These are phyloP conservation scores for Rhopalosiphum maidis DNA, from an alignment of 1,140 invertebrate species.

Conservation along the genomic window DNA sequence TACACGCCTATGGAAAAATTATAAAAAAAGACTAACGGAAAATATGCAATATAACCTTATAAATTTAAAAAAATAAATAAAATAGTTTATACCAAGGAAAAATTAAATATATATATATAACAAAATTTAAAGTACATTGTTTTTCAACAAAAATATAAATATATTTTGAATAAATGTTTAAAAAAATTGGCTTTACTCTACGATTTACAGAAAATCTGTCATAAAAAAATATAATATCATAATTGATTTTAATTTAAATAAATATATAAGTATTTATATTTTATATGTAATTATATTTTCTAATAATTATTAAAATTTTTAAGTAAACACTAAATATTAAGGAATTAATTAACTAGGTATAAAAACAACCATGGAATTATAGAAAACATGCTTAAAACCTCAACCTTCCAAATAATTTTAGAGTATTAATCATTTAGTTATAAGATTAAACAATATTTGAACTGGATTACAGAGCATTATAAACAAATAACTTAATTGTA, in stretches of 20 bases:
- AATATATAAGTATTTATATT: neutral
- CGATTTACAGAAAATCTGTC: too few species aligned
- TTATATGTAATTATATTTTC: slow-evolving; percentile 9
- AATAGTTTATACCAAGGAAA: neutral
- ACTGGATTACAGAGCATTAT: slow-evolving; percentile 34
- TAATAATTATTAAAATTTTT: neutral
- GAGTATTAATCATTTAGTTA: slow-evolving; percentile 32
- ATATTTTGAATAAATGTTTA: neutral
- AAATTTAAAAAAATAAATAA: too few species aligned
- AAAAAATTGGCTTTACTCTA: neutral
- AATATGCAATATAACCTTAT: too few species aligned
- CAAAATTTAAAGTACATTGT: neutral
- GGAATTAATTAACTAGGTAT: neutral
- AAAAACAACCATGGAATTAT: slow-evolving; percentile 22
- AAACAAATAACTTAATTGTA: slow-evolving; percentile 1
- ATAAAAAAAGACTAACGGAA: too few species aligned
- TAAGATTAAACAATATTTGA: slow-evolving; percentile 12
- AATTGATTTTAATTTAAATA: neutral
- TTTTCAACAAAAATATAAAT: neutral
- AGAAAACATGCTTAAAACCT: slow-evolving; percentile 50
- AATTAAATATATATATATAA: neutral
- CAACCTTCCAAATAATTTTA: slow-evolving; percentile 50
- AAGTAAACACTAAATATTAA: neutral
- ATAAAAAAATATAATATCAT: neutral
- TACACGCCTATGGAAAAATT: neutral